A percentile compares a stretch with the other conserved stretches of the same genome.
These are phyloP conservation scores for Barbus barbus DNA, from an alignment of 2,113 vertebrate species.

Conservation along the genomic window DNA sequence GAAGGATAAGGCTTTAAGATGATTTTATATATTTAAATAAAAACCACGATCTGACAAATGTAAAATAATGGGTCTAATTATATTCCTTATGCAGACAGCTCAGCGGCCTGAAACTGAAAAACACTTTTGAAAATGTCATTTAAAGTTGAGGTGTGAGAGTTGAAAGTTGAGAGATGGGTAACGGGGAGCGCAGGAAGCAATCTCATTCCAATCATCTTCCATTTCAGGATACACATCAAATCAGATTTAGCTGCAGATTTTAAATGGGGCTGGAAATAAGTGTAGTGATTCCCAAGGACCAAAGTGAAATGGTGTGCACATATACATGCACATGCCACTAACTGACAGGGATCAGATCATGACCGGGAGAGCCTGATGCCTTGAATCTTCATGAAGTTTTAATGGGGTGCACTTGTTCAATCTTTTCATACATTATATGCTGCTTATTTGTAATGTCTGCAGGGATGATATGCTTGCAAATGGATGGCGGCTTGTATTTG, in stretches of 20 bases:
- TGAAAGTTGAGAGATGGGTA: conserved; percentile 7
- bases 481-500: not conserved
- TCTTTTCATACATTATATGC: conserved; percentile 4
- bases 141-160: conserved; percentile 40
- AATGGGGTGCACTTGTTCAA: conserved; percentile 13
- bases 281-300: not conserved
- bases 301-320: not conserved
- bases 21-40: conserved; percentile 28
- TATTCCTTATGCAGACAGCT: conserved; percentile 7
- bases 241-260: conserved; percentile 25
- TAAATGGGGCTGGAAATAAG: conserved; percentile 32
- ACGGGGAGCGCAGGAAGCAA: conserved; percentile 6
- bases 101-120: conserved; percentile 14
- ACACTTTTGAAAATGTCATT: conserved; percentile 41
- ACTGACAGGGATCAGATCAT: conserved; percentile 13
- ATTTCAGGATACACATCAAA: conserved; percentile 49
- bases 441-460: not conserved
- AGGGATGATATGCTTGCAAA: not conserved
- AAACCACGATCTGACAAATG: conserved; percentile 19
- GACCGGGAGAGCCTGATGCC: not conserved
- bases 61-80: conserved; percentile 48
- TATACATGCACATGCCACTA: not conserved
- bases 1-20: not conserved
- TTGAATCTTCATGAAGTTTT: conserved; percentile 24
- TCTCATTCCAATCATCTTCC: conserved; percentile 47